phyloP scores from a whole-genome alignment of 2,888 invertebrate genomes.

The Diplazon laetatorius region DNA sequence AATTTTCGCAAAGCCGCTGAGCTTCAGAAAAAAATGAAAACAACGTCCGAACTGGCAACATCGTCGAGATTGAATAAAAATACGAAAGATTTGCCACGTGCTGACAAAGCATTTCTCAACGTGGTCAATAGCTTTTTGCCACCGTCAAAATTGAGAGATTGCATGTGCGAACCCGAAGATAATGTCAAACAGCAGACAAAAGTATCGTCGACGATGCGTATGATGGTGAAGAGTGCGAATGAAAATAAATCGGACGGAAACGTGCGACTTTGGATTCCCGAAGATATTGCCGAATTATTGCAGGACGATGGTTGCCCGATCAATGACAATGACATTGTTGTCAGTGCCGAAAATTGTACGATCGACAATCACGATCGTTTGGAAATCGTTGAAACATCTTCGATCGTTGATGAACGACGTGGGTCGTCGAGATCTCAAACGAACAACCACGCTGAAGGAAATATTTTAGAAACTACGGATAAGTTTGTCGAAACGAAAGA shows the following conservation, averaged over 20 bases:
- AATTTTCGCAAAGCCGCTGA: neutral
- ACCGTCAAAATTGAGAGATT: neutral
- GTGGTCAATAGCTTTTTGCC: conserved; percentile 19
- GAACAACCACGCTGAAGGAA: too few relatives aligned
- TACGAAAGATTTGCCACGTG: too few relatives aligned
- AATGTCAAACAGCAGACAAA: conserved; percentile 19
- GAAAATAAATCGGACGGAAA: neutral
- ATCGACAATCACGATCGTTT: neutral
- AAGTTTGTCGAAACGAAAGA: too few relatives aligned
- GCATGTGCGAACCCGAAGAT: conserved; percentile 18
- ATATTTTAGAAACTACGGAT: too few relatives aligned
- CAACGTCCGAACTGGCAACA: neutral
- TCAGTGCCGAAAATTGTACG: neutral
- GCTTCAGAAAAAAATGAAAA: neutral
- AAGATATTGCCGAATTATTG: conserved; percentile 35
- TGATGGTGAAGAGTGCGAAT: conserved; percentile 7
- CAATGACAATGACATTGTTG: neutral
- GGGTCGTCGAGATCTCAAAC: too few relatives aligned
- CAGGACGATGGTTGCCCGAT: neutral
- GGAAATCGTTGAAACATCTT: too few relatives aligned
- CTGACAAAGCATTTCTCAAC: conserved; percentile 24
- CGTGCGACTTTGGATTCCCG: conserved; percentile 22
- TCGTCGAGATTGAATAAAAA: too few relatives aligned
- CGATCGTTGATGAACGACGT: too few relatives aligned
- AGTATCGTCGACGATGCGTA: neutral